A percentile compares a stretch with the other conserved stretches of the same genome.
phyloP scores from a whole-genome alignment of 2,113 vertebrate genomes.

The Papio anubis region DNA sequence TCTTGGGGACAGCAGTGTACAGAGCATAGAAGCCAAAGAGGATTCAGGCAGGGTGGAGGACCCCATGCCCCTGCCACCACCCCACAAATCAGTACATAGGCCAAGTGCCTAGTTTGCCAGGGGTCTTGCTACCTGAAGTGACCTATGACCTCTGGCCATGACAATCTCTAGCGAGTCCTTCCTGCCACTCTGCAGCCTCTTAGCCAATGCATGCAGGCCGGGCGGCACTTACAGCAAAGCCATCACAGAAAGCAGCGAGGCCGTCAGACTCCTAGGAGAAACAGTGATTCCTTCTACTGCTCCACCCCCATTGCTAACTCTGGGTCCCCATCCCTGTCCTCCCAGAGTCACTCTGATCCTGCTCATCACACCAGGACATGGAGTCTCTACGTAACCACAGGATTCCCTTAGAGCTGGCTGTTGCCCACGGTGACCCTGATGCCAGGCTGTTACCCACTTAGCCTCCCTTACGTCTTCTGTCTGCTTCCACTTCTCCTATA shows the following conservation, averaged over 20 bases:
- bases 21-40: not conserved
- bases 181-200: not conserved
- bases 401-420: not conserved
- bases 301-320: not conserved
- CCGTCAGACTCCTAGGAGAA: not conserved
- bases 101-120: not conserved
- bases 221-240: not conserved
- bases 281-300: not conserved
- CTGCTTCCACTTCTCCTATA: not conserved
- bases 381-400: not conserved
- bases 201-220: not conserved
- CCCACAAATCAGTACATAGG: not conserved
- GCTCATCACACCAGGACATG: not conserved
- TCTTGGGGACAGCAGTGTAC: not conserved
- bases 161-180: not conserved
- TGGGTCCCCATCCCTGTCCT: not conserved
- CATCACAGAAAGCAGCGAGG: not conserved
- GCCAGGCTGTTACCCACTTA: not conserved
- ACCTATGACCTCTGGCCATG: conserved; percentile 24
- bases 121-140: conserved; percentile 55
- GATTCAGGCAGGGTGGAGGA: not conserved
- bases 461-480: not conserved
- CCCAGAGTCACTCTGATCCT: not conserved
- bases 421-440: not conserved
- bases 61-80: not conserved